phyloP scores from a whole-genome alignment of 2,797 vertebrate genomes.

The Varecia variegata region DNA sequence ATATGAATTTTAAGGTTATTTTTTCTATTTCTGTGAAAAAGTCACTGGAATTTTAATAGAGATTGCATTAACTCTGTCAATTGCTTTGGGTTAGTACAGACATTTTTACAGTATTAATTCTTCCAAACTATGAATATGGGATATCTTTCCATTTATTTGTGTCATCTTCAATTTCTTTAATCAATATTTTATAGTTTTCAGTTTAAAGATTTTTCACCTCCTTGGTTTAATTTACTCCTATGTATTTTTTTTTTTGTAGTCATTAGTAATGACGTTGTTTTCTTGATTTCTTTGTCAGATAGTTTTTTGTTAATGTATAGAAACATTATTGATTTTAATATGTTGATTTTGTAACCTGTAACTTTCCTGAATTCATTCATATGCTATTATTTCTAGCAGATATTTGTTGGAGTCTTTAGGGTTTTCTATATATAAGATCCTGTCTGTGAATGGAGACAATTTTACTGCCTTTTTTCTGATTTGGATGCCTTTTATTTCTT shows the following conservation, averaged over 20 bases:
- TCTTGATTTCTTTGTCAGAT: neutral
- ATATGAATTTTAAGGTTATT: neutral
- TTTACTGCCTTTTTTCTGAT: neutral
- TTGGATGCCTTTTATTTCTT: neutral
- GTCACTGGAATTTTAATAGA: neutral
- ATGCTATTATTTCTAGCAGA: neutral
- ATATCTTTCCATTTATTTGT: neutral
- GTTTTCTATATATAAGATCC: neutral
- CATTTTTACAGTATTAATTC: neutral
- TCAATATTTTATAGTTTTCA: neutral
- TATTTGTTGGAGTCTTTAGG: neutral
- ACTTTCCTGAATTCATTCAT: neutral
- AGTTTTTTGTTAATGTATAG: neutral
- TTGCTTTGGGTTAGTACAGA: neutral
- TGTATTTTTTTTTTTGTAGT: neutral
- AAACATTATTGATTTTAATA: neutral
- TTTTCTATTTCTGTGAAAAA: neutral
- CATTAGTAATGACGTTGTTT: neutral
- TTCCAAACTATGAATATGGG: neutral
- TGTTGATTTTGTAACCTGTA: neutral
- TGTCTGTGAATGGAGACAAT: neutral
- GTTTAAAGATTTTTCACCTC: neutral
- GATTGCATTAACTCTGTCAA: neutral
- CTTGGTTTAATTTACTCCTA: neutral
- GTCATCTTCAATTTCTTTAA: neutral